phyloP scores from a whole-genome alignment of 2,113 vertebrate species.

The Lophochroa leadbeateri region DNA sequence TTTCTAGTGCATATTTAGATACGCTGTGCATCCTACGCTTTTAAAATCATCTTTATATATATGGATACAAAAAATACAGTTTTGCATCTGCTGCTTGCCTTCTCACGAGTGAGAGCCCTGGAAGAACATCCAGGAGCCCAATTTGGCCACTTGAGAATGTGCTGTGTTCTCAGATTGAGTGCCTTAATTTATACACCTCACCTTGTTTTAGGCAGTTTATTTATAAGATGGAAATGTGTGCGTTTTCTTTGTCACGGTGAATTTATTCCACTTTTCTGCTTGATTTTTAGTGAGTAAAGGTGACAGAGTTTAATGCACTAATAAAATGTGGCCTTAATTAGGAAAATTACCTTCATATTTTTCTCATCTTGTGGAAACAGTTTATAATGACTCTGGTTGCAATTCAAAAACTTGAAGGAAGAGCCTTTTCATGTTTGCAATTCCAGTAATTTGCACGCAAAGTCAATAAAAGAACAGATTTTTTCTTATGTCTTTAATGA shows the following conservation, averaged over 20 bases:
- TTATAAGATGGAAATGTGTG: background rate
- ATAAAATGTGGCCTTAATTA: constrained; percentile 58
- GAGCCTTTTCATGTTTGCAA: background rate
- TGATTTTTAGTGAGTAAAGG: constrained; percentile 45
- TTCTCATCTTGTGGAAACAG: constrained; percentile 50
- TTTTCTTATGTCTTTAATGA: background rate
- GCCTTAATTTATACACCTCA: constrained; percentile 14
- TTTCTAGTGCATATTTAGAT: background rate
- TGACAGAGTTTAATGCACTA: constrained; percentile 51
- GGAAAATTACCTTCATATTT: constrained; percentile 50
- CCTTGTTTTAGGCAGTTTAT: constrained; percentile 1
- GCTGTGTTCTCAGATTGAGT: background rate
- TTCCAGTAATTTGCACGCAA: background rate
- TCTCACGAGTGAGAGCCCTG: background rate
- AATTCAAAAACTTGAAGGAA: constrained; percentile 13
- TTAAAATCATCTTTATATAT: background rate
- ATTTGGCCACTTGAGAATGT: background rate
- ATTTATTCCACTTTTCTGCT: constrained; percentile 34
- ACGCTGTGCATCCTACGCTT: background rate
- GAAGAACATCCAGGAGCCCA: background rate
- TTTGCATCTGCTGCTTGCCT: background rate
- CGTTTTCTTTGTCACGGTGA: constrained; percentile 21
- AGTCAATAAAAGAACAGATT: background rate
- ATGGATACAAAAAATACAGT: background rate
- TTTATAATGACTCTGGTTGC: constrained; percentile 1